Conservation (phyloP, 2,113 vertebrate genomes). For the Penelope pileata region DNA sequence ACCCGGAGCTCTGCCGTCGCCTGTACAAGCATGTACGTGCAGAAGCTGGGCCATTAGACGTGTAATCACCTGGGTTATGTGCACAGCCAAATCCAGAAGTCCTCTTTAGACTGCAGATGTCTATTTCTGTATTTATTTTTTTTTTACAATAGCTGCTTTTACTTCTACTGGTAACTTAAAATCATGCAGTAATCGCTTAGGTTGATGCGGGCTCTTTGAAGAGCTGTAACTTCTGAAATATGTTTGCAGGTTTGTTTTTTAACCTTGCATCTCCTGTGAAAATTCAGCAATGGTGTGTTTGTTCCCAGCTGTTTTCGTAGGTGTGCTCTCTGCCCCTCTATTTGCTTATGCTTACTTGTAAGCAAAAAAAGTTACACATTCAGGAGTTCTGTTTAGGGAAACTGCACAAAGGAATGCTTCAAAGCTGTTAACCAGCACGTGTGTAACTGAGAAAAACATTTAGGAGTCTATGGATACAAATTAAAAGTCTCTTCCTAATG, state of each 20-base stretch:
- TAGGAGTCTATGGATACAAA: background rate
- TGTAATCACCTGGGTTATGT: background rate
- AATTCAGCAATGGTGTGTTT: constrained; percentile 23
- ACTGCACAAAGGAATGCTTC: constrained; percentile 1
- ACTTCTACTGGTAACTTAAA: background rate
- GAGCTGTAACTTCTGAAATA: background rate
- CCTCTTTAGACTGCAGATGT: constrained; percentile 7
- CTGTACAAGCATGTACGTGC: background rate
- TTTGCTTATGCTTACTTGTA: constrained; percentile 65
- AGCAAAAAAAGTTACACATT: constrained; percentile 38
- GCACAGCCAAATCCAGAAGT: constrained; percentile 27
- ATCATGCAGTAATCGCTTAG: background rate
- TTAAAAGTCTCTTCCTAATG: constrained; percentile 8
- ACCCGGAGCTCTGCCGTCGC: background rate
- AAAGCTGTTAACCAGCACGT: background rate
- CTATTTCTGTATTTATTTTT: constrained; percentile 31
- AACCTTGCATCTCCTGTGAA: constrained; percentile 24
- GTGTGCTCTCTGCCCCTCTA: constrained; percentile 3
- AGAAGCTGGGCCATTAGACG: background rate
- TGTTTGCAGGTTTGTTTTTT: constrained; percentile 26
- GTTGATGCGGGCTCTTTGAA: constrained; percentile 59
- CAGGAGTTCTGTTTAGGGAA: constrained; percentile 55
- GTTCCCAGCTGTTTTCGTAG: constrained; percentile 37
- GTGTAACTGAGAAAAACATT: background rate
- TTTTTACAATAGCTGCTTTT: constrained; percentile 29